These are phyloP conservation scores for Drosophila ironensis DNA, from an alignment of 1,140 invertebrate species.

Conservation along the genomic window DNA sequence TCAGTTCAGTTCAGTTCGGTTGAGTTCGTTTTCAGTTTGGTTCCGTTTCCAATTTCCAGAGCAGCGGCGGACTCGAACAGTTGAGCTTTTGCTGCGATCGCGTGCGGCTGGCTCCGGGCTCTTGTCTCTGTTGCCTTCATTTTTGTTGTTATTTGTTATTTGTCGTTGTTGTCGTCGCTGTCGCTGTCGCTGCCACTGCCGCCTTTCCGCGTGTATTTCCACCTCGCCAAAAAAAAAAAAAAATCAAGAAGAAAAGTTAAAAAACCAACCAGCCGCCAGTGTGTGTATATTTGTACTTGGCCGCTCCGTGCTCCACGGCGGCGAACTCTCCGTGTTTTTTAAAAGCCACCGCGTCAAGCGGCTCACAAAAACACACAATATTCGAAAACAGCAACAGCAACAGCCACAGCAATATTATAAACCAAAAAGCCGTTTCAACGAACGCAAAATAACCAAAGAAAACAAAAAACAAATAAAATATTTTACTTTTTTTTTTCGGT, in stretches of 20 bases:
- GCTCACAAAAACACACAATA: constrained; percentile 4
- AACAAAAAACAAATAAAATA: neutral
- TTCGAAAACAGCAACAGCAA: constrained; percentile 8
- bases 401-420: constrained; percentile 19
- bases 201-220: constrained; percentile 21
- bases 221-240: constrained; percentile 5
- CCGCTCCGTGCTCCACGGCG: constrained; percentile 14
- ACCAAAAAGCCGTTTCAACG: neutral
- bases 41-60: constrained; percentile 27
- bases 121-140: constrained; percentile 22
- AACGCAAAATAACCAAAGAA: neutral
- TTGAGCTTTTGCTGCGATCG: constrained; percentile 79
- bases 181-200: neutral
- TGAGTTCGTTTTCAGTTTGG: constrained; percentile 20
- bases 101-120: constrained; percentile 67
- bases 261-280: too few species aligned
- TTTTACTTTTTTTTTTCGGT: neutral
- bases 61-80: constrained; percentile 57
- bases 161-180: constrained; percentile 6
- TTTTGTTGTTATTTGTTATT: constrained; percentile 8
- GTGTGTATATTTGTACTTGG: neutral
- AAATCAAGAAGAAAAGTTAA: too few species aligned
- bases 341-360: constrained; percentile 37
- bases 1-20: constrained; percentile 15
- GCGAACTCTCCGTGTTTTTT: too few species aligned